A percentile compares a stretch with the other conserved stretches of the same genome.
Conservation (phyloP, 2,888 invertebrate species). For the Melinaea menophilus region DNA sequence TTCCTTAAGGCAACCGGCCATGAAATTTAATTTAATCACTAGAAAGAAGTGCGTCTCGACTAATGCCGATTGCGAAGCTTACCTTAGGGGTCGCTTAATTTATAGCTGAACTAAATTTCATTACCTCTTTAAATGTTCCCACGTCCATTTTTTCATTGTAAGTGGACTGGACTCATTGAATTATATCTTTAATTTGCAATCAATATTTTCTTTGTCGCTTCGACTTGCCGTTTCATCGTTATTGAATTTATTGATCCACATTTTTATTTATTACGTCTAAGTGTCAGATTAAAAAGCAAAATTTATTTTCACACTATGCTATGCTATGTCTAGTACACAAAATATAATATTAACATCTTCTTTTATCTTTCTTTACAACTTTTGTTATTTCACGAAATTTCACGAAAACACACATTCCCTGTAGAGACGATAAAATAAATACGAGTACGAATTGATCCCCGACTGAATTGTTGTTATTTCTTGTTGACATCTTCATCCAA, state of each 20-base stretch:
- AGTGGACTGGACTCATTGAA: slow-evolving; percentile 46
- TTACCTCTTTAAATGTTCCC: slow-evolving; percentile 63
- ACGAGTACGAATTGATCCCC: slow-evolving; percentile 36
- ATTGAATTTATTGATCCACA: no score
- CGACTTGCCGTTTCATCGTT: no score
- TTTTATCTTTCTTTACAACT: no score
- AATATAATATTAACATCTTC: no score
- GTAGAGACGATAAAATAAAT: slow-evolving; percentile 27
- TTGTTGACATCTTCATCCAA: slow-evolving; percentile 73
- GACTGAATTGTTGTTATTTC: slow-evolving; percentile 48
- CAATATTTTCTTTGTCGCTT: slow-evolving; percentile 27
- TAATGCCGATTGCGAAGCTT: slow-evolving; percentile 73
- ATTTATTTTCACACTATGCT: no score
- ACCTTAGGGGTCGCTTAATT: slow-evolving; percentile 65
- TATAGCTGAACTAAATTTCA: slow-evolving; percentile 71
- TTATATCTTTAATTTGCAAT: slow-evolving; percentile 47
- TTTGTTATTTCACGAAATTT: no score
- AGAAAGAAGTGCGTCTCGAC: slow-evolving; percentile 70
- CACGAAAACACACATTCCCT: slow-evolving; percentile 6
- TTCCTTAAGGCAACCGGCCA: slow-evolving; percentile 66
- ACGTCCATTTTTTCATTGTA: slow-evolving; percentile 48
- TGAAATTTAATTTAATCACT: slow-evolving; percentile 76
- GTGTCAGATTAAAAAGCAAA: no score
- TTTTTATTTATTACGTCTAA: no score
- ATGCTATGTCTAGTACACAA: no score